Percentiles rank a stretch among this genome's conserved stretches.
phyloP scores from a whole-genome alignment of 1,140 invertebrate genomes.

The Palaemon carinicauda region DNA sequence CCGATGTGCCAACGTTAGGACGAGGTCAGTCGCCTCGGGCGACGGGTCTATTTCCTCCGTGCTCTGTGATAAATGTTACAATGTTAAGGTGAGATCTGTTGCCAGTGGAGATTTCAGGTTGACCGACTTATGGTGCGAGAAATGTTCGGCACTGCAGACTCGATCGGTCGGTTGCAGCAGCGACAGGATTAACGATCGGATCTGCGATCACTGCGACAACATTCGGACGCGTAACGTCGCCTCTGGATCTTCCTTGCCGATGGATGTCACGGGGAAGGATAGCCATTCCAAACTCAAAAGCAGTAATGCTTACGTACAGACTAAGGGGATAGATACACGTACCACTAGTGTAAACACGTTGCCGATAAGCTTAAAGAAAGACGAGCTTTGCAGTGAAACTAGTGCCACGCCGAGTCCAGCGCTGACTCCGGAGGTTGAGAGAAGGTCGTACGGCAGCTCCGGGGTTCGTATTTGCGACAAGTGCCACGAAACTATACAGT shows the following conservation, averaged over 20 bases:
- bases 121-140: conserved; percentile 50
- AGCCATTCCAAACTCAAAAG: neutral
- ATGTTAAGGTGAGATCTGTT: conserved; percentile 30
- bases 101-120: conserved; percentile 58
- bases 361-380: conserved; percentile 62
- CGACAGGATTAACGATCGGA: conserved; percentile 42
- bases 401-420: conserved; percentile 66
- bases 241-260: conserved; percentile 7
- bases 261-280: neutral
- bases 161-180: conserved; percentile 39
- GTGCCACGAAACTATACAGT: conserved; percentile 72
- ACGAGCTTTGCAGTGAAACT: conserved; percentile 61
- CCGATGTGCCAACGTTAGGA: conserved; percentile 66
- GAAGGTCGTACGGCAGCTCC: conserved; percentile 57
- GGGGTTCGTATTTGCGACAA: conserved; percentile 73
- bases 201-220: conserved; percentile 55
- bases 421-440: conserved; percentile 63
- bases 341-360: conserved; percentile 46
- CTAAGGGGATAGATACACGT: neutral
- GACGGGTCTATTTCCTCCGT: conserved; percentile 36
- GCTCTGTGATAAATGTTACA: conserved; percentile 50
- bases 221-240: conserved; percentile 34
- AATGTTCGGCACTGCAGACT: conserved; percentile 35
- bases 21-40: conserved; percentile 65
- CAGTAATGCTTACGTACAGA: neutral